Percentiles rank a stretch among this genome's conserved stretches.
phyloP scores from a whole-genome alignment of 2,797 vertebrate genomes.

The Sebastes steindachneri region DNA sequence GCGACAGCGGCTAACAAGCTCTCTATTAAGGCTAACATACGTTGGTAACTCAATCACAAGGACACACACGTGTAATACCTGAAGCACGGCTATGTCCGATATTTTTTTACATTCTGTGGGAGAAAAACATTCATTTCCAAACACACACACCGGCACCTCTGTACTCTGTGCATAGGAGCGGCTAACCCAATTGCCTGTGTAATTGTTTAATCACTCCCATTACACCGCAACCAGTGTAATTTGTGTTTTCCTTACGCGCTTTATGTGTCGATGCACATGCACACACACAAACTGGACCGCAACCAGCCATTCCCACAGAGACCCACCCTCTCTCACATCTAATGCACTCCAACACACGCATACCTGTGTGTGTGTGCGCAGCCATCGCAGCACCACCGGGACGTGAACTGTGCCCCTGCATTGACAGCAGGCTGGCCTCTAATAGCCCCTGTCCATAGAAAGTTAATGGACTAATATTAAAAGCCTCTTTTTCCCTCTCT shows the following conservation, averaged over 20 bases:
- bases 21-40: constrained; percentile 64
- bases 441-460: constrained; percentile 56
- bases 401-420: constrained; percentile 19
- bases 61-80: constrained; percentile 26
- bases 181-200: constrained; percentile 80
- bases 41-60: constrained; percentile 68
- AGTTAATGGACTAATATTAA: constrained; percentile 74
- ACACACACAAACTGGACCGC: constrained; percentile 24
- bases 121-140: constrained; percentile 12
- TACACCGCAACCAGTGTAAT: constrained; percentile 78
- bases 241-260: constrained; percentile 70
- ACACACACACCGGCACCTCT: constrained; percentile 40
- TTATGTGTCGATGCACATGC: constrained; percentile 17
- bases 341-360: background rate
- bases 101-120: constrained; percentile 26
- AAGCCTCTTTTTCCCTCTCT: constrained; percentile 40
- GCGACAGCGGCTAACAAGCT: constrained; percentile 63
- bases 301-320: constrained; percentile 30
- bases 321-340: background rate
- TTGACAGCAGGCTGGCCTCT: constrained; percentile 46
- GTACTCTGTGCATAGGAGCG: constrained; percentile 63
- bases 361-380: constrained; percentile 1
- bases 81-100: constrained; percentile 20
- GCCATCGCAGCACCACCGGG: background rate
- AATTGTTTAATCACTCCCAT: constrained; percentile 85